Percentiles rank a stretch among this genome's conserved stretches.
These are phyloP conservation scores for Pseudococcus longispinus DNA, from an alignment of 2,888 invertebrate species.

Conservation along the genomic window DNA sequence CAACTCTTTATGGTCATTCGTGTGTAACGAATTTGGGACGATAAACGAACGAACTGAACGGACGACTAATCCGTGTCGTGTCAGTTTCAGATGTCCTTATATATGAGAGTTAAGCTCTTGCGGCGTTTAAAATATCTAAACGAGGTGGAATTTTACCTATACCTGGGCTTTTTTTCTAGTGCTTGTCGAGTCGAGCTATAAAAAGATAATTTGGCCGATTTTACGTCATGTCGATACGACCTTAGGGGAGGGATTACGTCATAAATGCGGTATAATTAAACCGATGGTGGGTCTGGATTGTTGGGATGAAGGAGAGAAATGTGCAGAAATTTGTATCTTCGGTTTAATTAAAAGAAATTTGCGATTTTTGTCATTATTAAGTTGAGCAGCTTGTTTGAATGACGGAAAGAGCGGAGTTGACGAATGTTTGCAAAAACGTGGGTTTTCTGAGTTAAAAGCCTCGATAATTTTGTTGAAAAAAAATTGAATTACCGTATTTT, in stretches of 20 bases:
- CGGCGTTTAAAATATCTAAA: not conserved
- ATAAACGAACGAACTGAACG: not conserved
- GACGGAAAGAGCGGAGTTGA: too few relatives aligned
- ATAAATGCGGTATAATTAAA: not conserved
- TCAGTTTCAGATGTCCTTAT: not conserved
- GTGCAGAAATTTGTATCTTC: too few relatives aligned
- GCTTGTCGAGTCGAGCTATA: not conserved
- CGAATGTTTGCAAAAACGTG: too few relatives aligned
- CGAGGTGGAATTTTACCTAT: not conserved
- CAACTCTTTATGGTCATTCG: not conserved
- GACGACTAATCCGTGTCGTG: not conserved
- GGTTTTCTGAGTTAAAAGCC: too few relatives aligned
- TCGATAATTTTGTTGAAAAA: too few relatives aligned
- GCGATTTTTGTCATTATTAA: too few relatives aligned
- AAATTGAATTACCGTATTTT: too few relatives aligned
- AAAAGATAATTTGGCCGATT: not conserved
- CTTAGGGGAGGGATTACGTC: not conserved
- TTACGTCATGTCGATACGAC: not conserved
- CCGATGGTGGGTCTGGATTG: too few relatives aligned
- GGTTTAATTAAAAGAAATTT: too few relatives aligned
- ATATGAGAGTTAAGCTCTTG: not conserved
- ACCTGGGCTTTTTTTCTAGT: not conserved
- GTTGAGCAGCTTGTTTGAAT: too few relatives aligned
- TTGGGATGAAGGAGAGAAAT: too few relatives aligned
- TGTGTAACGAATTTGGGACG: not conserved